Conservation (phyloP, 2,888 invertebrate species). For the Lacanobia oleracea region DNA sequence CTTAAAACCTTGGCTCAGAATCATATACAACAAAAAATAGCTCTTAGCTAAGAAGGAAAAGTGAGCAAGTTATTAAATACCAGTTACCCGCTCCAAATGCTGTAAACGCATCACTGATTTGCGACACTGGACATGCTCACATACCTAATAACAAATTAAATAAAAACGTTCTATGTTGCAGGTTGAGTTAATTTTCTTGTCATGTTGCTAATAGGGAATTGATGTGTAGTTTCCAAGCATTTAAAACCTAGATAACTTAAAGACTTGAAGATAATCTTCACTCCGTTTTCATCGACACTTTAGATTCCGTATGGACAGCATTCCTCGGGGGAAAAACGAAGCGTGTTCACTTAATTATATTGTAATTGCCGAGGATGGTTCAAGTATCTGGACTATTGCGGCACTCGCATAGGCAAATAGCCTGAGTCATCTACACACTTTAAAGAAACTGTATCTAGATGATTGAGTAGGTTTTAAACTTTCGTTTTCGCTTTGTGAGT, state of each 20-base stretch:
- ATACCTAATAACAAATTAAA: constrained; percentile 64
- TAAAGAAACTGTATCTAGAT: not conserved
- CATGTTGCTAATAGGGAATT: constrained; percentile 71
- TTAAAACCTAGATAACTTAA: constrained; percentile 66
- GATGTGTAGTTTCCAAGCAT: constrained; percentile 70
- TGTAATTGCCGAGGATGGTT: constrained; percentile 61
- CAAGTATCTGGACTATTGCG: constrained; percentile 46
- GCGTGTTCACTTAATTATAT: constrained; percentile 58
- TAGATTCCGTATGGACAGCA: constrained; percentile 64
- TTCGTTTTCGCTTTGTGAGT: not conserved
- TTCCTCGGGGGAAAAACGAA: constrained; percentile 57
- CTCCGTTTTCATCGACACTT: constrained; percentile 67
- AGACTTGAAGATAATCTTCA: constrained; percentile 64
- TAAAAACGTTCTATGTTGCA: constrained; percentile 63
- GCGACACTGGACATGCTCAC: constrained; percentile 51
- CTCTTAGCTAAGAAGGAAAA: constrained; percentile 49
- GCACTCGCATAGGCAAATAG: constrained; percentile 42
- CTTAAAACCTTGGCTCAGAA: constrained; percentile 39
- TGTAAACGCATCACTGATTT: constrained; percentile 55
- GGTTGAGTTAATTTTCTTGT: constrained; percentile 70
- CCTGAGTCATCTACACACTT: constrained; percentile 18
- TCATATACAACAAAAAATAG: constrained; percentile 46
- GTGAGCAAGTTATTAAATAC: constrained; percentile 54
- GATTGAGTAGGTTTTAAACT: constrained; percentile 5
- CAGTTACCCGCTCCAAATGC: constrained; percentile 40